Evolutionary conservation across 2,797 vertebrate species (phyloP), one percentile per base, ranked within the genome.

Genomic region (Anolis apletophallus): DNA sequence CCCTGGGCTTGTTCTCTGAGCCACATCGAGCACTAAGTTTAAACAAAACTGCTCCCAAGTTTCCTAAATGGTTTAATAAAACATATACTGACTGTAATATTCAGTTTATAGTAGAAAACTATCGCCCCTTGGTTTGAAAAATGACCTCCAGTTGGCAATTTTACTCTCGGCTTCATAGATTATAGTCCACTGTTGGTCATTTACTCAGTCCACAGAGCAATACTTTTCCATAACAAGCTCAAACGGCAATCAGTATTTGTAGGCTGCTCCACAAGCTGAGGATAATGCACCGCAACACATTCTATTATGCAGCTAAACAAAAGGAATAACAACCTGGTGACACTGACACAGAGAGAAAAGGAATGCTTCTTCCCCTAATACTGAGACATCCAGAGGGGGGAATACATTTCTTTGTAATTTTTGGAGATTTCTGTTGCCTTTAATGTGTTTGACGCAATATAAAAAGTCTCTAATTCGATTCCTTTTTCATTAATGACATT

Each of bases 31-130:
- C 95, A 95, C 91, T 95, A 95, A 95, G 96, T 96, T 96, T 96
- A 96, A 96, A 96, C 91, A 93, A 95, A 97, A 97, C 89, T 94
- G 95, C 96, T 97, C 96, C 96, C 96, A 95, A 96, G 96, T 95
- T 94, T 96, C 96, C 95, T 90, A 94, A 96, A 96, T 95, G 95
- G 96, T 96, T 96, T 97, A 97, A 97, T 97, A 96, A 96, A 96
- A 97, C 96, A 96, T 95, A 97, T 93, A 96, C 96, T 95, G 96
- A 95, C 96, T 96, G 95, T 96, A 96, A 93, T 95, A 95, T 93
- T 95, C 96, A 93, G 95, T 97, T 97, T 96, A 96, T 95, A 95
- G 95, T 93, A 94, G 96, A 96, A 96, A 96, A 96, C 95, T 94
- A 96, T 96, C 94, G 95, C 95, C 96, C 96, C 95, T 96, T 96